Evolutionary conservation across 2,888 invertebrate species (phyloP), one percentile per base, ranked within the genome.

Genomic region (Paralinhomoeus sp.): DNA sequence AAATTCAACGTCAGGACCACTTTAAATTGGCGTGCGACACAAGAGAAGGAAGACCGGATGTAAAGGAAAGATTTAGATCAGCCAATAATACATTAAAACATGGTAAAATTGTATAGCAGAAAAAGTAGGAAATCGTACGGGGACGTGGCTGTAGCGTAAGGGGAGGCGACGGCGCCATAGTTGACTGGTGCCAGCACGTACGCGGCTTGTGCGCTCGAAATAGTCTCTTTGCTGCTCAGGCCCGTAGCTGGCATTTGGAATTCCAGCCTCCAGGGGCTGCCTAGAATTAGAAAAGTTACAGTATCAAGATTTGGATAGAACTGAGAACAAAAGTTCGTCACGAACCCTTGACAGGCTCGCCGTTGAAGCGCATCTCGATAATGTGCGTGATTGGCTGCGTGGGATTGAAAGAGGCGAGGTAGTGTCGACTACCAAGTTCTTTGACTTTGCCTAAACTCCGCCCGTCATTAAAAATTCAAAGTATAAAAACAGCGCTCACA

Each of bases 371-470:
- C 69, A 91, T 84, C 57, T 84, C 80, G 37, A 91, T 81, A 22
- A 78, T 72, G 65, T 91, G 89, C 2, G 77, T 74, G 37, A 80
- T 74, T 2, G 78, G 73, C 57, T 83, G 76, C 55, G 80, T 79
- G 1, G 91, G 89, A 22, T 82, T 82, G 65, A 91, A 93, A 17
- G 85, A 79, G 33, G 91, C 91, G 46, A 80, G 72, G 53, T 66
- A 70, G 33, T 79, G 72, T 61, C 87, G 82, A 36, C 78, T 78
- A 38, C 87, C 89, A 41, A 87, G 72, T 46, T 83, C 80, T 49
- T 80, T 73, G 17, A 93, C 87, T 44, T 83, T 83, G 54, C 89
- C 89, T 12, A 85, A 83, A 24, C 91, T 87, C 50, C 84, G 76
- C n/a, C n/a, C n/a, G n/a, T n/a, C n/a, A n/a, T n/a, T n/a, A n/a